Evolutionary conservation across 92 coral and sea anemone genomes (phyloP).

Genomic region (Virgularia gustaviana): DNA sequence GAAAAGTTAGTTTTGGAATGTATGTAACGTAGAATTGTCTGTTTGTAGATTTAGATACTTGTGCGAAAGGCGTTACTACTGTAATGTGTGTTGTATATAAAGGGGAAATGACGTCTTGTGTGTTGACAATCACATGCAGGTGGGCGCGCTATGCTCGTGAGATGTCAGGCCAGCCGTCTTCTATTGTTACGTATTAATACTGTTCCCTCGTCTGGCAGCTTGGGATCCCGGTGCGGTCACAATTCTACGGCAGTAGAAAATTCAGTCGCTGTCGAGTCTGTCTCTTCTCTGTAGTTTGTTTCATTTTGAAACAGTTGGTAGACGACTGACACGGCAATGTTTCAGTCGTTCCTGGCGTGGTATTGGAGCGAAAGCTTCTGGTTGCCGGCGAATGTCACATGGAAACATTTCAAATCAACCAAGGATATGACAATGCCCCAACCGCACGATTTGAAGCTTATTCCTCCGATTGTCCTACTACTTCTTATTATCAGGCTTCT

Average conservation of each 20-base stretch:
- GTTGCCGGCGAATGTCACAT: constrained; percentile 43
- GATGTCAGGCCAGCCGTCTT: not conserved
- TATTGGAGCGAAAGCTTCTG: constrained; percentile 38
- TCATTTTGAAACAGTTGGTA: not conserved
- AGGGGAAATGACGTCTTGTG: too few species aligned
- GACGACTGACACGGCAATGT: not conserved
- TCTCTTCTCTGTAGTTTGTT: not conserved
- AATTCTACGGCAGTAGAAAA: too few species aligned
- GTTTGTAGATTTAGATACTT: too few species aligned
- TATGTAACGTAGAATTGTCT: too few species aligned
- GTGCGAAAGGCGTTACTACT: too few species aligned
- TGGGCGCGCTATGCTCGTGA: not conserved
- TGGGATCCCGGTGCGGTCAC: too few species aligned
- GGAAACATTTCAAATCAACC: constrained; percentile 38
- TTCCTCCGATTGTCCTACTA: constrained; percentile 20
- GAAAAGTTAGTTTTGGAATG: too few species aligned
- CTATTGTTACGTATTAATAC: too few species aligned
- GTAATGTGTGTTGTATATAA: too few species aligned
- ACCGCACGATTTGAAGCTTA: constrained; percentile 16
- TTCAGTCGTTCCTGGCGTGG: constrained; percentile 7
- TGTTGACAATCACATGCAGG: too few species aligned
- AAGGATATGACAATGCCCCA: constrained; percentile 33
- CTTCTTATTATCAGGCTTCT: constrained; percentile 21
- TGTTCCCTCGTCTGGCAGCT: not conserved
- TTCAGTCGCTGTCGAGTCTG: not conserved